Base-by-base conservation (phyloP, 2,888 invertebrate species). In the Drosophila vallismaia region DNA sequence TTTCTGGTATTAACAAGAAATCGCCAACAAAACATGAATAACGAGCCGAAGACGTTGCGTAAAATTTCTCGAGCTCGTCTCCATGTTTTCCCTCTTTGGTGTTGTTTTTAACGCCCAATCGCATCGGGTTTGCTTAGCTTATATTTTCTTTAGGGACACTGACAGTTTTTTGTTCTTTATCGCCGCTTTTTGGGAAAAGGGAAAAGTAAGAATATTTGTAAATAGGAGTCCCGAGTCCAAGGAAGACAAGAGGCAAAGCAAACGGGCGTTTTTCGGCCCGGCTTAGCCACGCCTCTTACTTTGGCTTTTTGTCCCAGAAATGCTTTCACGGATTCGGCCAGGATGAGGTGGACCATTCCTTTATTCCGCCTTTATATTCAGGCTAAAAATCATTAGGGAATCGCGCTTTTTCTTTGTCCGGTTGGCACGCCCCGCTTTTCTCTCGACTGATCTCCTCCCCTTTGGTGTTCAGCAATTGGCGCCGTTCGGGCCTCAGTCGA, bases 401-500 rank as follows among this genome's bases (percentile, higher is more conserved):
- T 45, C 68, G 55, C 54, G 36, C 40, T 53, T 53, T 51, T 9
- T 53, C 53, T 53, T 69, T 45, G 28, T 59, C 42, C 52, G 19
- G 8, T 28, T 50, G 53, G 45, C 63, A 70, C 83, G 56, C 70
- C 78, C 29, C 8, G 24, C 58, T 64, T 70, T 76, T 73, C 19
- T 58, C 33, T 63, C 71, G 63, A 62, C 63, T 19, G 58, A 74
- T 64, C 72, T 73, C 74, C 71, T 71, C 72, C 78, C 67, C 58
- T 79, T 82, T 55, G 72, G 54, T 85, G 86, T 70, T 51, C 66
- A 9, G 38, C 45, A 53, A 63, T 66, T 52, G 63, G 66, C 63
- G 63, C 36, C 36, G 36, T 46, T 62, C 48, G 74, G 63, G 31
- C 57, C 49, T 60, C 70, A 74, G 74, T 86, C 71, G 78, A 78